A percentile compares a stretch with the other conserved stretches of the same genome.
Conservation (phyloP, 1,140 invertebrate genomes). For the Neomicropteryx cornuta region DNA sequence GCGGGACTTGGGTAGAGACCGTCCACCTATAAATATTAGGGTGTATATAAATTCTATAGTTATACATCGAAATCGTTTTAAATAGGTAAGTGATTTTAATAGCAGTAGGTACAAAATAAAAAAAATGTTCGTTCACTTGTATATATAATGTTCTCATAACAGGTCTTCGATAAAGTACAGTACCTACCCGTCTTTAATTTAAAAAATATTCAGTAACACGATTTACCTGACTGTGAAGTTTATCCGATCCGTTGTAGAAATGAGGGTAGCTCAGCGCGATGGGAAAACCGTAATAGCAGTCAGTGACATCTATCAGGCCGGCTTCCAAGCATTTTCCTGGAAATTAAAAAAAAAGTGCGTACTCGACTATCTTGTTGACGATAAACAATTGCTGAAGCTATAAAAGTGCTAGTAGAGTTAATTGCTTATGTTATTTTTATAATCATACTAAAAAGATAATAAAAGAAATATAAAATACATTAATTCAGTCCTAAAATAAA, state of each 20-base stretch:
- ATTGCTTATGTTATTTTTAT: background rate
- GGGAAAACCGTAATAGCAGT: constrained; percentile 77
- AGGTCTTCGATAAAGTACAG: too few relatives aligned
- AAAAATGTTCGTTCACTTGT: too few relatives aligned
- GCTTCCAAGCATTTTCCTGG: constrained; percentile 51
- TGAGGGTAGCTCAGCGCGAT: constrained; percentile 83
- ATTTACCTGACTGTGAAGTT: constrained; percentile 51
- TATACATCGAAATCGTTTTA: too few relatives aligned
- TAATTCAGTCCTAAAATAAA: too few relatives aligned
- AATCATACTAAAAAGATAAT: constrained; percentile 2
- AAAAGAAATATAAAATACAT: constrained; percentile 1
- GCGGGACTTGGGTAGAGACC: background rate
- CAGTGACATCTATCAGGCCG: constrained; percentile 64
- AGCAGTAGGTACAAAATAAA: too few relatives aligned
- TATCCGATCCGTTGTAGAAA: constrained; percentile 63
- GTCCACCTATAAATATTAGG: too few relatives aligned
- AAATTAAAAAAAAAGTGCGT: constrained; percentile 2
- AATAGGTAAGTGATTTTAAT: too few relatives aligned
- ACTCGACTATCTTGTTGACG: constrained; percentile 1
- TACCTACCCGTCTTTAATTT: too few relatives aligned
- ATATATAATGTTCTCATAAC: too few relatives aligned
- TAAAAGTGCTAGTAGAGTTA: background rate
- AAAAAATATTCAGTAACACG: too few relatives aligned
- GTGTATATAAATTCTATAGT: too few relatives aligned
- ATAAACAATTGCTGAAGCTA: background rate